A percentile compares a stretch with the other conserved stretches of the same genome.
These are phyloP conservation scores for Dreissena rostriformis DNA, from an alignment of 1,140 invertebrate species.

Conservation along the genomic window DNA sequence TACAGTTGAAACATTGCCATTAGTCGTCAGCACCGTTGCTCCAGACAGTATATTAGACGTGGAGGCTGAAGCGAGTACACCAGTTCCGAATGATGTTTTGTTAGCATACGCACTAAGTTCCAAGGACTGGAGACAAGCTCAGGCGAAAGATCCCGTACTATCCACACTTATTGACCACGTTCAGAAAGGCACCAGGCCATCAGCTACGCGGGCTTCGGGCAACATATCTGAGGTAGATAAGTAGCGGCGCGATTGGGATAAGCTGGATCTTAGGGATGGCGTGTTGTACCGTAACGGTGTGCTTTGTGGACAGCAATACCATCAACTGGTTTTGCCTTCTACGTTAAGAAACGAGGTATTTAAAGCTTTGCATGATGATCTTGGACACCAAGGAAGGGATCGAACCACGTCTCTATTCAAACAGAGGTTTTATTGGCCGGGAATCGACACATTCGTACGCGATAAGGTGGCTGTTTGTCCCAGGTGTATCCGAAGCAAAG, in stretches of 20 bases:
- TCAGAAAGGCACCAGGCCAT: not conserved
- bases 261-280: slow-evolving; percentile 8
- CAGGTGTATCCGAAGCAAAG: not conserved
- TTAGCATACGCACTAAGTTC: not conserved
- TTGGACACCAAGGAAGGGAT: slow-evolving; percentile 42
- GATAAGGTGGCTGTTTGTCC: not conserved
- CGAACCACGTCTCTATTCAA: slow-evolving; percentile 17
- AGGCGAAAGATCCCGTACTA: not conserved
- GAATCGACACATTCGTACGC: slow-evolving; percentile 27
- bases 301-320: not conserved
- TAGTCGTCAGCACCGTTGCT: not conserved
- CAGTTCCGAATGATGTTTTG: not conserved
- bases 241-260: slow-evolving; percentile 7
- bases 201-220: not conserved
- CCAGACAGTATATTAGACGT: not conserved
- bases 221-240: not conserved
- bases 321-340: slow-evolving; percentile 25
- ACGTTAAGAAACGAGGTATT: slow-evolving; percentile 6
- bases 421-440: slow-evolving; percentile 47
- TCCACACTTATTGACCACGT: not conserved
- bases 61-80: not conserved
- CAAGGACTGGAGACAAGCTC: slow-evolving; percentile 12
- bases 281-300: not conserved
- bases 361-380: slow-evolving; percentile 20
- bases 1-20: too few relatives aligned